Conservation (phyloP, 2,797 vertebrate genomes). For the Coregonus sp. region DNA sequence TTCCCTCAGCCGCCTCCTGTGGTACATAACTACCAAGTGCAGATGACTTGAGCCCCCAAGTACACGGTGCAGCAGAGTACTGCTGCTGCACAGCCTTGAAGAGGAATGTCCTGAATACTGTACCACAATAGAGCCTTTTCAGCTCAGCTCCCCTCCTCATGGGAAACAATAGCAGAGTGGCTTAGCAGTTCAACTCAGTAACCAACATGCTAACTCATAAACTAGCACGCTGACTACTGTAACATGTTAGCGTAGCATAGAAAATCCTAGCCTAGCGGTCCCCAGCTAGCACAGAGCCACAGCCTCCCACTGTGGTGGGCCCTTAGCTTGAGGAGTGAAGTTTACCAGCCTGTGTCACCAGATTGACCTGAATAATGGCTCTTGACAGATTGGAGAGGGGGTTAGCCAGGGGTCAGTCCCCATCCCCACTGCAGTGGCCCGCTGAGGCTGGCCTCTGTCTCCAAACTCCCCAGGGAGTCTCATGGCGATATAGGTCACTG, state of each 20-base stretch:
- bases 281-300: neutral
- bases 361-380: constrained; percentile 44
- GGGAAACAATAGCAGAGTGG: no score
- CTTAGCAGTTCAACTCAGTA: neutral
- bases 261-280: neutral
- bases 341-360: constrained; percentile 34
- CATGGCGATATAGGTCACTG: constrained; percentile 70
- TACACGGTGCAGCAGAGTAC: no score
- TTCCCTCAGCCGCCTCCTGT: no score
- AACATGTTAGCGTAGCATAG: neutral
- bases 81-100: no score
- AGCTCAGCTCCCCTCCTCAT: no score
- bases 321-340: constrained; percentile 26
- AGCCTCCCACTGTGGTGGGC: neutral
- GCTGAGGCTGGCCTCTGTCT: constrained; percentile 35
- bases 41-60: no score
- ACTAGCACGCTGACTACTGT: neutral
- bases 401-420: constrained; percentile 5
- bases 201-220: neutral
- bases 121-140: no score
- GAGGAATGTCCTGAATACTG: no score
- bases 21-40: no score
- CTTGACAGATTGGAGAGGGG: constrained; percentile 34
- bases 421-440: neutral
- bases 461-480: constrained; percentile 51